These are phyloP conservation scores for Phengaris arion DNA, from an alignment of 2,888 invertebrate species.

Conservation along the genomic window DNA sequence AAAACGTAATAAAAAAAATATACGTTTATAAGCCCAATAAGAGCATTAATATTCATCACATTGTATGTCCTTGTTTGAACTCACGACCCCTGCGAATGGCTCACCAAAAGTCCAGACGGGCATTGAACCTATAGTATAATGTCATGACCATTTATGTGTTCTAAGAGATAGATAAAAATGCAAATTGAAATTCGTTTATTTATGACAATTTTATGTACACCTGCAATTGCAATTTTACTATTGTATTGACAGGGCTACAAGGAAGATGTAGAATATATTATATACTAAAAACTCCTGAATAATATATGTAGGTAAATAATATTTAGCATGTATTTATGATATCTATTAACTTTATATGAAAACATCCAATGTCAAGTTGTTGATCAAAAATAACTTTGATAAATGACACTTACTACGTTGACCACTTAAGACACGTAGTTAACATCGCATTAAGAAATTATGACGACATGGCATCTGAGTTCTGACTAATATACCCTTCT, in stretches of 20 bases:
- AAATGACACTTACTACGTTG: neutral
- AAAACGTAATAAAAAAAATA: neutral
- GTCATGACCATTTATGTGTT: neutral
- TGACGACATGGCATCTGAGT: neutral
- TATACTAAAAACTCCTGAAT: too few species aligned
- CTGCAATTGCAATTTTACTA: neutral
- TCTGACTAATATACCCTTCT: neutral
- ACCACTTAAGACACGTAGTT: neutral
- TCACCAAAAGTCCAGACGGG: neutral
- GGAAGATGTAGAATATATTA: too few species aligned
- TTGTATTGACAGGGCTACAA: too few species aligned
- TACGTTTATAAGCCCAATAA: neutral
- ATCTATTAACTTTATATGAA: neutral
- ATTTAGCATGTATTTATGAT: neutral
- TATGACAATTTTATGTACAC: neutral
- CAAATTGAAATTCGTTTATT: neutral
- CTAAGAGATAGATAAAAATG: neutral
- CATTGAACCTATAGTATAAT: constrained; percentile 20
- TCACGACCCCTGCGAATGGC: neutral
- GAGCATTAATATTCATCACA: neutral
- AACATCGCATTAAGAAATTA: neutral
- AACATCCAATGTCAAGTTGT: neutral
- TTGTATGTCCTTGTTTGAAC: constrained; percentile 5
- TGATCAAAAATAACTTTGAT: neutral
- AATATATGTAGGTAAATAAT: too few species aligned